phyloP scores from a whole-genome alignment of 2,113 vertebrate genomes.

The Toxotes jaculatrix region DNA sequence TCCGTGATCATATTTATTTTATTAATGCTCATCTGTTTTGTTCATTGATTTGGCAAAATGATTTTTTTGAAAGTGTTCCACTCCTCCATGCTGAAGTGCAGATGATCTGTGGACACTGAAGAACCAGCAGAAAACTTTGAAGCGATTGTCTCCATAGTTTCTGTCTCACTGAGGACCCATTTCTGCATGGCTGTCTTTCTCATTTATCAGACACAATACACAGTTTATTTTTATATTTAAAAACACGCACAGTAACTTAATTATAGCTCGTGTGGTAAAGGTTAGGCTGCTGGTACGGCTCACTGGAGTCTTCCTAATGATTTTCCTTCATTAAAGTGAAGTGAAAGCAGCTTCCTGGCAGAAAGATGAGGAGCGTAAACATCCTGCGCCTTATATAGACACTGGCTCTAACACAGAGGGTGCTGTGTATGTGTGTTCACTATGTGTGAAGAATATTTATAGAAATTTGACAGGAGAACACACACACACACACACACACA shows the following conservation, averaged over 20 bases:
- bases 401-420: neutral
- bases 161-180: neutral
- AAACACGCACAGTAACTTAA: neutral
- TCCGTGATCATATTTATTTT: no score
- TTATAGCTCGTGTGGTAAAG: neutral
- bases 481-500: slow-evolving; percentile 11
- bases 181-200: neutral
- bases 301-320: neutral
- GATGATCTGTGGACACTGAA: neutral
- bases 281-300: neutral
- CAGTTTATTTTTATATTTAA: neutral
- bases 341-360: slow-evolving; percentile 35
- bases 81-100: neutral
- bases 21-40: no score
- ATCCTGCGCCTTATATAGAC: slow-evolving; percentile 24
- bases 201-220: neutral
- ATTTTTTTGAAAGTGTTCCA: neutral
- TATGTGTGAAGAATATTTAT: slow-evolving; percentile 45
- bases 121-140: neutral
- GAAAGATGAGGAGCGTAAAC: slow-evolving; percentile 25
- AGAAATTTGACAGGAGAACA: slow-evolving; percentile 39
- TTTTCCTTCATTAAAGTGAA: slow-evolving; percentile 31
- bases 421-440: slow-evolving; percentile 8
- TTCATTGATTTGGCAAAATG: no score
- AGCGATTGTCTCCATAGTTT: neutral